phyloP scores from a whole-genome alignment of 2,797 vertebrate genomes.

The Alfaro cultratus region DNA sequence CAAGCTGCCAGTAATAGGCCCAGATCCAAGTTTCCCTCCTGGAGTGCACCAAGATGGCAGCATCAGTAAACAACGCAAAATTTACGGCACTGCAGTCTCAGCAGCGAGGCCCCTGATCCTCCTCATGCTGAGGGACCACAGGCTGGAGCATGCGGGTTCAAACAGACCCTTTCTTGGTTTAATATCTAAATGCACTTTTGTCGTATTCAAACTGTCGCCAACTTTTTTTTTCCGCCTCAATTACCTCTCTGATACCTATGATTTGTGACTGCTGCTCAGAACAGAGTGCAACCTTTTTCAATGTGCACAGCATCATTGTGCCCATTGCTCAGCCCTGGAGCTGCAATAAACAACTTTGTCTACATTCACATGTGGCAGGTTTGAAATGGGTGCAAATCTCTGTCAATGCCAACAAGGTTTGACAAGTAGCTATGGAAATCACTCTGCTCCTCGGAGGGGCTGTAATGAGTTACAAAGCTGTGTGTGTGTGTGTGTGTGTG shows the following conservation, averaged over 20 bases:
- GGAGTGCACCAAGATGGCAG: slow-evolving; percentile 74
- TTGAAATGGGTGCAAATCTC: slow-evolving; percentile 68
- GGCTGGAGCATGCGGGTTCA: slow-evolving; percentile 41
- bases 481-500: slow-evolving; percentile 7
- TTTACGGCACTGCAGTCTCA: slow-evolving; percentile 69
- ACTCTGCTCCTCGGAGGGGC: slow-evolving; percentile 43
- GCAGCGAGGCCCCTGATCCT: slow-evolving; percentile 47
- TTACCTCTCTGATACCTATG: slow-evolving; percentile 50
- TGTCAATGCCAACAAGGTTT: slow-evolving; percentile 68
- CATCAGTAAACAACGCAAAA: slow-evolving; percentile 74
- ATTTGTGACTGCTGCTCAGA: slow-evolving; percentile 63
- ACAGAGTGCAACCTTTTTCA: slow-evolving; percentile 68
- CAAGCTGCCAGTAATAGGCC: slow-evolving; percentile 78
- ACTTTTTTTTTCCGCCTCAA: not conserved
- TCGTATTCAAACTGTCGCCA: slow-evolving; percentile 40
- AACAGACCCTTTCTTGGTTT: slow-evolving; percentile 48
- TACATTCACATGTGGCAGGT: slow-evolving; percentile 54
- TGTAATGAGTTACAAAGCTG: slow-evolving; percentile 60
- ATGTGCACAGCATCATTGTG: slow-evolving; percentile 46
- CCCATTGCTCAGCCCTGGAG: slow-evolving; percentile 38
- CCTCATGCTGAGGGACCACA: slow-evolving; percentile 28
- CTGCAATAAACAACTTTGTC: slow-evolving; percentile 63
- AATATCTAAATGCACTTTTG: slow-evolving; percentile 62
- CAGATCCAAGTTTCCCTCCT: slow-evolving; percentile 72
- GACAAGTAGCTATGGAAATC: slow-evolving; percentile 62